Evolutionary conservation across 2,797 vertebrate genomes (phyloP), one percentile per base, ranked within the genome.

Genomic region (Acrossocheilus wenchowensis): DNA sequence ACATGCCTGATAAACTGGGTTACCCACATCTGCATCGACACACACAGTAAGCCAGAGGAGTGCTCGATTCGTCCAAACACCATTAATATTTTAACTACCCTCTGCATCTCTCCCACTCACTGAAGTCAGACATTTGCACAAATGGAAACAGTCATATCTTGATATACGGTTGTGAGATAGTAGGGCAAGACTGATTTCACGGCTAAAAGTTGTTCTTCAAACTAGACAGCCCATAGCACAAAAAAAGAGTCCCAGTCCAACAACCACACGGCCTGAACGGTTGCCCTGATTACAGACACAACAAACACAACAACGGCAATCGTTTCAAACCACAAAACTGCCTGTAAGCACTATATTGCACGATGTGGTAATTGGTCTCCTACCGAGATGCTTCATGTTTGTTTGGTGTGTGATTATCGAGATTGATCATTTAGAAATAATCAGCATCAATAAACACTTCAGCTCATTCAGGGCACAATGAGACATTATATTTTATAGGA

Each of bases 1-100:
- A 68, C 39, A 45, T 66, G n/a, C 57, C 6, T 6, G 54, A 62
- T 41, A 36, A 88, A 78, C 36, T 78, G 83, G 83, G 83, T 88
- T 50, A 72, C 41, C 39, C 83, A 78, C 60, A 87, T 77, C 78
- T 68, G 60, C 81, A 79, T 1, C 14, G 34, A 79, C 30, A 30
- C 75, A 81, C 21, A 69, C 17, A 43, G 14, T 52, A 10, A n/a
- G 12, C 48, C 45, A 87, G 41, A 66, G 39, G 66, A 78, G 43
- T 74, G 68, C 78, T 87, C 2, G 9, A 77, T 52, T 45, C 21
- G 11, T 48, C 41, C 77, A 81, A 75, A 82, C 83, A 60, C 21
- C 52, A 62, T 85, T 10, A 62, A 88, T 82, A 77, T 75, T 81
- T 78, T 1, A 85, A 45, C 60, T 62, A 8, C 52, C 21, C 78